Evolutionary conservation across 2,797 vertebrate species (phyloP).

Genomic region (Ctenochaetus hawaiiensis): DNA sequence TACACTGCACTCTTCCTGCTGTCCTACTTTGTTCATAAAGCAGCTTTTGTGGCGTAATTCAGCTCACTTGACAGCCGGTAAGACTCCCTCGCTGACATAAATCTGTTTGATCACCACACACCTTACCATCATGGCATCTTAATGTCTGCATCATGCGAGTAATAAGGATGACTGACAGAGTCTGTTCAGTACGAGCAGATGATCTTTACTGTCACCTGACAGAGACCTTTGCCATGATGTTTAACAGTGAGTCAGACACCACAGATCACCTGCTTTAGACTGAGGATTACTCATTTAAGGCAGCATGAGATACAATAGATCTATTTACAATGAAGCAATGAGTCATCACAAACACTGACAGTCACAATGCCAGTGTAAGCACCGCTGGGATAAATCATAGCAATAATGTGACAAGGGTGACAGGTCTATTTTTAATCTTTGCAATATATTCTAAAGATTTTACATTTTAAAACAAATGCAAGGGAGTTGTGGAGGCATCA

Average conservation of each 20-base stretch:
- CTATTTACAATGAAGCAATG: constrained; percentile 54
- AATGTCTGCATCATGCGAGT: constrained; percentile 45
- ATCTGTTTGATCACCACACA: constrained; percentile 50
- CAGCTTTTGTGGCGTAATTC: constrained; percentile 47
- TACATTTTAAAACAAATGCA: neutral
- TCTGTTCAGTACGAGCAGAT: constrained; percentile 52
- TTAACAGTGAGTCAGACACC: constrained; percentile 48
- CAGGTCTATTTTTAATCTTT: constrained; percentile 5
- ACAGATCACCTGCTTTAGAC: constrained; percentile 59
- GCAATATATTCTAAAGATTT: constrained; percentile 1
- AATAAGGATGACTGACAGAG: constrained; percentile 59
- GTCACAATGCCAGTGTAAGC: constrained; percentile 31
- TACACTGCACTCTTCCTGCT: constrained; percentile 22
- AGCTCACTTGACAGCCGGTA: neutral
- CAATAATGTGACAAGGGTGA: neutral
- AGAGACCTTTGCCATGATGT: constrained; percentile 19
- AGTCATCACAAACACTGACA: constrained; percentile 49
- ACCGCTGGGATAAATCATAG: constrained; percentile 33
- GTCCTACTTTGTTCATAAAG: constrained; percentile 47
- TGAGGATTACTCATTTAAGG: constrained; percentile 54
- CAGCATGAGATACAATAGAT: constrained; percentile 41
- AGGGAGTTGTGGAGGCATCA: neutral
- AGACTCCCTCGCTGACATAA: constrained; percentile 41
- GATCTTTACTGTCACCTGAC: constrained; percentile 67
- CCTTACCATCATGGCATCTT: constrained; percentile 40